Percentiles rank a stretch among this genome's conserved stretches.
phyloP scores from a whole-genome alignment of 2,113 vertebrate genomes.

The Furnarius figulus region DNA sequence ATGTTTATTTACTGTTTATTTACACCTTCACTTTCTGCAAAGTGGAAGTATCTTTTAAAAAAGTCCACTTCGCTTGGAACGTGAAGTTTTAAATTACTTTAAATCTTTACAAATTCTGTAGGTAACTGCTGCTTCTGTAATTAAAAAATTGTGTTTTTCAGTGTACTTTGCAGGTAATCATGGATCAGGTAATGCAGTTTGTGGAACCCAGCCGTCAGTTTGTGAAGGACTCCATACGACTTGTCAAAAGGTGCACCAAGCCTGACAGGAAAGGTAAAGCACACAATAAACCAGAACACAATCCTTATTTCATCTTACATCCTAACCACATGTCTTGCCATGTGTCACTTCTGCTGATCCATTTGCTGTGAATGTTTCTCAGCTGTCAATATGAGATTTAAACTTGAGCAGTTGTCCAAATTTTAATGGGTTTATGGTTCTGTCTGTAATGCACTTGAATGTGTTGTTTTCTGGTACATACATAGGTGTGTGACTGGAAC shows the following conservation, averaged over 20 bases:
- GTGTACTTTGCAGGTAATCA: conserved; percentile 35
- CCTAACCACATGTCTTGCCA: rapidly evolving
- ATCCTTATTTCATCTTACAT: rapidly evolving
- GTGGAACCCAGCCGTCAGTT: conserved; percentile 97
- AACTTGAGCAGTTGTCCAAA: neutral
- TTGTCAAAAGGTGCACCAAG: conserved; percentile 97
- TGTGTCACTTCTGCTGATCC: rapidly evolving
- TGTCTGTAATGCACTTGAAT: neutral
- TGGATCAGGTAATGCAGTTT: conserved; percentile 99
- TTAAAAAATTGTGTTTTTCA: rapidly evolving
- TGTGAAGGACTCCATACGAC: conserved; percentile 97
- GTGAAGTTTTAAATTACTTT: neutral
- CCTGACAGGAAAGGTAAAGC: conserved; percentile 95
- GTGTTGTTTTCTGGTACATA: rapidly evolving
- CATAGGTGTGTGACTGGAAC: rapidly evolving
- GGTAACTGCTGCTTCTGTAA: neutral
- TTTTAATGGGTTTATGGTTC: neutral
- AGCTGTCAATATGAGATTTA: neutral
- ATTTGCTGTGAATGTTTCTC: neutral
- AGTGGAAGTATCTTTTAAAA: neutral
- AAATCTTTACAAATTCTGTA: neutral
- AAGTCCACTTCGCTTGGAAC: neutral
- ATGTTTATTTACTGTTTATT: neutral
- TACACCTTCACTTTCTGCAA: neutral
- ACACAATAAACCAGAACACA: neutral